phyloP scores from a whole-genome alignment of 1,140 invertebrate species.

The Orius laevigatus region DNA sequence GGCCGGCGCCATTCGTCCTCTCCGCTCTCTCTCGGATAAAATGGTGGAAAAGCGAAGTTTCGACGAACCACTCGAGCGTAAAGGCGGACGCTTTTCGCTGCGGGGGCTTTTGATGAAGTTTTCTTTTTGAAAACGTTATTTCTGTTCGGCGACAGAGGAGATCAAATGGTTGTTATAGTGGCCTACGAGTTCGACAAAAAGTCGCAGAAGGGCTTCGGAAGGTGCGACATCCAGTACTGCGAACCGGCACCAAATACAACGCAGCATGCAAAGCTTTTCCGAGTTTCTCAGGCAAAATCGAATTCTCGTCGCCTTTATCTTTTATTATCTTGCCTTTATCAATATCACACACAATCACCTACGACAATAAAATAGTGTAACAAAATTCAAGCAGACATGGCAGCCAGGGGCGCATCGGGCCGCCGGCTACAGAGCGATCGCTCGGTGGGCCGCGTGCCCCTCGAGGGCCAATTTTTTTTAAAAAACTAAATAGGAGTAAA shows the following conservation, averaged over 20 bases:
- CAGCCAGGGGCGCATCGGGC: no score
- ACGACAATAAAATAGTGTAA: no score
- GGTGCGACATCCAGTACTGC: conserved; percentile 39
- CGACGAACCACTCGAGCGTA: conserved; percentile 70
- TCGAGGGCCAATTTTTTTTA: no score
- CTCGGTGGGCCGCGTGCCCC: no score
- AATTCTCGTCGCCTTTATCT: conserved; percentile 42
- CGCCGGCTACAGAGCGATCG: no score
- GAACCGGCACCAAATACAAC: conserved; percentile 27
- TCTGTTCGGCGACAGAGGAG: not conserved
- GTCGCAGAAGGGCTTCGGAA: conserved; percentile 45
- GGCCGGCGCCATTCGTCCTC: no score
- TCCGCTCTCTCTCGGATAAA: conserved; percentile 24
- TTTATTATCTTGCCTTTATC: conserved; percentile 36
- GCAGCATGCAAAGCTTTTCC: conserved; percentile 40
- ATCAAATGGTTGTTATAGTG: conserved; percentile 33
- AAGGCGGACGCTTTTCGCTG: conserved; percentile 42
- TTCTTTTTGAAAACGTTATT: conserved; percentile 35
- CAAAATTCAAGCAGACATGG: not conserved
- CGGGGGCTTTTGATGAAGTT: conserved; percentile 37
- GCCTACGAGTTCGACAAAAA: conserved; percentile 46
- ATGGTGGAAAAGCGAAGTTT: conserved; percentile 58
- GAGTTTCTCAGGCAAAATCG: conserved; percentile 41
- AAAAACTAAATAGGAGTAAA: no score
- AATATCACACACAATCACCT: conserved; percentile 48